These are phyloP conservation scores for Xestobium rufovillosum DNA, from an alignment of 2,888 invertebrate species.

Conservation along the genomic window DNA sequence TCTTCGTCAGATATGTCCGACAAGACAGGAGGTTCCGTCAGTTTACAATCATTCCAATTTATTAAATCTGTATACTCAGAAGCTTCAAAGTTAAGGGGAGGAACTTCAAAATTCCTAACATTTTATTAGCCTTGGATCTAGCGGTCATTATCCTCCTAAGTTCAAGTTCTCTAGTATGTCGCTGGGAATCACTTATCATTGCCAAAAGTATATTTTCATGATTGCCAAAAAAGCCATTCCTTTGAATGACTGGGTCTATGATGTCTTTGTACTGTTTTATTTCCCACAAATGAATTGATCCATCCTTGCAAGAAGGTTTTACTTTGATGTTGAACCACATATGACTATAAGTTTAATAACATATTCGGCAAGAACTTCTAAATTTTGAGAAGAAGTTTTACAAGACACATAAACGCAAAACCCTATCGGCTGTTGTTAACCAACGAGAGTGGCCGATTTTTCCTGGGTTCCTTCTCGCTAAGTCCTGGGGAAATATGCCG, in stretches of 20 bases:
- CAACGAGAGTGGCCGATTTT: constrained; percentile 8
- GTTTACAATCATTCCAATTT: too few species aligned
- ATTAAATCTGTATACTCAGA: constrained; percentile 2
- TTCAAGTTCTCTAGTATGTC: constrained; percentile 4
- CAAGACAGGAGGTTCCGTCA: constrained; percentile 3
- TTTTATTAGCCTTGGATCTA: background rate
- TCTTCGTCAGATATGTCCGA: background rate
- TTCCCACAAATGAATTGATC: constrained; percentile 9
- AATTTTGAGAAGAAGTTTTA: constrained; percentile 1
- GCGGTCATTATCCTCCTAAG: background rate
- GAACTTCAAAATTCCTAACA: constrained; percentile 3
- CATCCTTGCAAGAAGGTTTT: constrained; percentile 10
- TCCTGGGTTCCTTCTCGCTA: constrained; percentile 12
- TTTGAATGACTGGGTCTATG: constrained; percentile 8
- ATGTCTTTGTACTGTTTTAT: constrained; percentile 7
- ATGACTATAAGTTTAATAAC: constrained; percentile 4
- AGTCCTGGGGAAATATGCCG: constrained; percentile 2
- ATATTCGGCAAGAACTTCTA: background rate
- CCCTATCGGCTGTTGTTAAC: constrained; percentile 10
- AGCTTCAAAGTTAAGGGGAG: constrained; percentile 1
- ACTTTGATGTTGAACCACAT: constrained; percentile 10
- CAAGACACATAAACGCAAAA: constrained; percentile 10
- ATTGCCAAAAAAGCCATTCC: constrained; percentile 8
- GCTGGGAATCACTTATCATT: constrained; percentile 2
- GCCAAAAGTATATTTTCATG: constrained; percentile 6